Percentiles rank a stretch among this genome's conserved stretches.
These are phyloP conservation scores for Clepsis dumicolana DNA, from an alignment of 2,888 invertebrate genomes.

Conservation along the genomic window DNA sequence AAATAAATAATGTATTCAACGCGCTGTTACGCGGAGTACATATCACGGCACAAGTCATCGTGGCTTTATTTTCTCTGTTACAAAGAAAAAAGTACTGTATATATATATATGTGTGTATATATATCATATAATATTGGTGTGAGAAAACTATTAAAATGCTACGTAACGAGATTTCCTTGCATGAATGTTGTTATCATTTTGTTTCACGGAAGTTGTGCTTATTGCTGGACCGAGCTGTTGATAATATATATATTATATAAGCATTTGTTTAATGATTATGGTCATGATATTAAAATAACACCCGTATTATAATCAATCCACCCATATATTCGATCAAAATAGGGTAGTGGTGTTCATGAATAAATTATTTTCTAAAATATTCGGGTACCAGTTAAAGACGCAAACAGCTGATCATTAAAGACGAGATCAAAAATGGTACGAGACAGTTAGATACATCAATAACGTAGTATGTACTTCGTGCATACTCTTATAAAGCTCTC, in stretches of 20 bases:
- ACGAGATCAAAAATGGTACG: not conserved
- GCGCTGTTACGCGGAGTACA: slow-evolving; percentile 10
- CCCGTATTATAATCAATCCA: not conserved
- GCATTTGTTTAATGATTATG: slow-evolving; percentile 3
- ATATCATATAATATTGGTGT: too few relatives aligned
- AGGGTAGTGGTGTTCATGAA: not conserved
- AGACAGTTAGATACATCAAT: not conserved
- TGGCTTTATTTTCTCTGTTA: slow-evolving; percentile 18
- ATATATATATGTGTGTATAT: too few relatives aligned
- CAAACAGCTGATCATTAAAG: not conserved
- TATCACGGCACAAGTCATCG: slow-evolving; percentile 29
- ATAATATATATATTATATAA: slow-evolving; percentile 6
- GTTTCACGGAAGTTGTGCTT: slow-evolving; percentile 36
- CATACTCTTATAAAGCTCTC: not conserved
- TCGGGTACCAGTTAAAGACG: not conserved
- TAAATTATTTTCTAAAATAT: not conserved
- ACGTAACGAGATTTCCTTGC: slow-evolving; percentile 86
- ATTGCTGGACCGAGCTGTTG: slow-evolving; percentile 33
- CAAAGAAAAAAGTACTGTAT: not conserved
- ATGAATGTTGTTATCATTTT: slow-evolving; percentile 71
- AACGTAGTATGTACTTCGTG: not conserved
- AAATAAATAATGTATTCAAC: not conserved
- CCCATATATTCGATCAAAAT: not conserved
- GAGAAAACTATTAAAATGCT: slow-evolving; percentile 55
- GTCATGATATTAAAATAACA: not conserved